phyloP scores from a whole-genome alignment of 2,888 invertebrate species.

The Xylocampa areola region DNA sequence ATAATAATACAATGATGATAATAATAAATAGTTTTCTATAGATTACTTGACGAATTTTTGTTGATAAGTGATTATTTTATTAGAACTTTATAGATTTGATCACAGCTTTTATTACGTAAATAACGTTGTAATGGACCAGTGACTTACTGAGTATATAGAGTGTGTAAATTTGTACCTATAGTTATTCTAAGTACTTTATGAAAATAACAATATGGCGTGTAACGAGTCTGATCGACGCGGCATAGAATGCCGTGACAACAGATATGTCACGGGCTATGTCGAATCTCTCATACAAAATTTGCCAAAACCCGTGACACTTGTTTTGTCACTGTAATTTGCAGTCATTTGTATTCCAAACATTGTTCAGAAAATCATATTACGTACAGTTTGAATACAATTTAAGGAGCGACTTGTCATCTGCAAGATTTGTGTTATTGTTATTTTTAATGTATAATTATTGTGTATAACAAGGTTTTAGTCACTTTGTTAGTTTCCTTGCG shows the following conservation, averaged over 20 bases:
- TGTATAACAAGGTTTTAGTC: slow-evolving; percentile 76
- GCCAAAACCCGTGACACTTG: neutral
- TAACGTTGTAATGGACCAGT: slow-evolving; percentile 66
- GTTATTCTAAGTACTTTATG: slow-evolving; percentile 49
- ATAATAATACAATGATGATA: slow-evolving; percentile 68
- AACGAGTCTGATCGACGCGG: slow-evolving; percentile 28
- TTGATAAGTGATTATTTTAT: slow-evolving; percentile 63
- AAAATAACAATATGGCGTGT: slow-evolving; percentile 47
- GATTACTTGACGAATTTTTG: slow-evolving; percentile 68
- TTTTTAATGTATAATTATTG: slow-evolving; percentile 68
- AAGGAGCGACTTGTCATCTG: slow-evolving; percentile 31
- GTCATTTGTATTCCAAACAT: too few species aligned
- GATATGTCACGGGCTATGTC: neutral
- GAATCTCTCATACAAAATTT: neutral
- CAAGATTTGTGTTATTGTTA: slow-evolving; percentile 62
- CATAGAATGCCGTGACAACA: neutral
- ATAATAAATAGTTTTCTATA: slow-evolving; percentile 59
- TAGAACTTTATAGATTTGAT: slow-evolving; percentile 52
- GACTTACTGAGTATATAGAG: slow-evolving; percentile 49
- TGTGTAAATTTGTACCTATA: slow-evolving; percentile 60
- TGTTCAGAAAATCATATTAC: neutral
- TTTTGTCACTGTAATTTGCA: neutral
- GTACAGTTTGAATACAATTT: slow-evolving; percentile 19
- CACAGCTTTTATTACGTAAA: slow-evolving; percentile 70
- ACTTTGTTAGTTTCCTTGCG: slow-evolving; percentile 77